A percentile compares a stretch with the other conserved stretches of the same genome.
Conservation (phyloP, 2,888 invertebrate genomes). For the Callosobruchus maculatus region DNA sequence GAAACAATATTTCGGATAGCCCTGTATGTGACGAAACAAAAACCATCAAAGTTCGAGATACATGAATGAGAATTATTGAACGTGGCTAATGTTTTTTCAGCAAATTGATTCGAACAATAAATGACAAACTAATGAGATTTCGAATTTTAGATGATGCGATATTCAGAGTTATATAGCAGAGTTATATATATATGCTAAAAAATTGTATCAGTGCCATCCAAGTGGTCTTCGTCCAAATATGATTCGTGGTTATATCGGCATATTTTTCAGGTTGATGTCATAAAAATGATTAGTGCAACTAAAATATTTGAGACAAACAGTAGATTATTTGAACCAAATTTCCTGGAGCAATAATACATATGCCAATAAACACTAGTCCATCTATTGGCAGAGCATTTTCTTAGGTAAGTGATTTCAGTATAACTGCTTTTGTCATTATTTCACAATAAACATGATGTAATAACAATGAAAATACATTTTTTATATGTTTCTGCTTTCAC, state of each 20-base stretch:
- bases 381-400: neutral
- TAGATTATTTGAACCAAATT: neutral
- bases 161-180: neutral
- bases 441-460: too few species aligned
- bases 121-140: too few species aligned
- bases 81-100: too few species aligned
- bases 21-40: too few species aligned
- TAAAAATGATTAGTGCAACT: neutral
- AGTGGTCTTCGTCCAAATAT: neutral
- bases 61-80: too few species aligned
- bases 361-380: neutral
- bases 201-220: neutral
- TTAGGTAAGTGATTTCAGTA: neutral
- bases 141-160: too few species aligned
- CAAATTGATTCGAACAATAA: too few species aligned
- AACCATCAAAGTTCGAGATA: too few species aligned
- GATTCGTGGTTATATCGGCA: neutral
- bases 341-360: neutral
- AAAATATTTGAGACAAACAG: neutral
- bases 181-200: neutral
- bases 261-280: neutral
- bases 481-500: too few species aligned
- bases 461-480: too few species aligned
- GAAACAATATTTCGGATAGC: too few species aligned
- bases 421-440: conserved; percentile 4